Evolutionary conservation across 1,140 invertebrate genomes (phyloP).

Genomic region (Anoplophora glabripennis): DNA sequence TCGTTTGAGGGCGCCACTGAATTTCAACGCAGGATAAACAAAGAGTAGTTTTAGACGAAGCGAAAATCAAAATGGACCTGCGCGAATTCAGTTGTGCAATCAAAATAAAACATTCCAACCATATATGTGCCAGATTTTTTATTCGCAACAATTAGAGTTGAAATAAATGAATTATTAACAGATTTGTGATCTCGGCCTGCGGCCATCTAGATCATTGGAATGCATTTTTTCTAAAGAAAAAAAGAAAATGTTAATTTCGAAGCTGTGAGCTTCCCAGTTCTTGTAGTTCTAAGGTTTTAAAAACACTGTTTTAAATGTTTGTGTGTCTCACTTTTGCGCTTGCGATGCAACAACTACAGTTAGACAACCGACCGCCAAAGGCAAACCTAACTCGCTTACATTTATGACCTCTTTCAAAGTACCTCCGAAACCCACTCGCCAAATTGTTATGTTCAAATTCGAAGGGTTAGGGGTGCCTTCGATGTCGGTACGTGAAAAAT

Average conservation of each 20-base stretch:
- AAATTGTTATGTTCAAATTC: slow-evolving; percentile 20
- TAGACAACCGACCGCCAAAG: slow-evolving; percentile 8
- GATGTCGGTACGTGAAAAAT: background rate
- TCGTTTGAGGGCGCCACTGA: slow-evolving; percentile 39
- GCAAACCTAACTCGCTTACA: slow-evolving; percentile 10
- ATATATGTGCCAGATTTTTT: slow-evolving; percentile 54
- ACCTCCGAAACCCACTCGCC: slow-evolving; percentile 16
- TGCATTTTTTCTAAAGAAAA: slow-evolving; percentile 39
- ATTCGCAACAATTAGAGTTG: slow-evolving; percentile 46
- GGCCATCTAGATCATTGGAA: slow-evolving; percentile 33
- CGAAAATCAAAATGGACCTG: slow-evolving; percentile 36
- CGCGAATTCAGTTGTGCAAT: slow-evolving; percentile 21
- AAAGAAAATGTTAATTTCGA: slow-evolving; percentile 34
- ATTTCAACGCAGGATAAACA: slow-evolving; percentile 15
- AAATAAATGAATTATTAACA: slow-evolving; percentile 37
- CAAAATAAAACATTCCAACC: slow-evolving; percentile 52
- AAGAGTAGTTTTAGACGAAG: slow-evolving; percentile 25
- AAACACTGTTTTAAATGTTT: slow-evolving; percentile 49
- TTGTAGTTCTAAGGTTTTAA: slow-evolving; percentile 42
- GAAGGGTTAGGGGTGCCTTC: slow-evolving; percentile 1
- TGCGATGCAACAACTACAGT: slow-evolving; percentile 28
- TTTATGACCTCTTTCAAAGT: slow-evolving; percentile 14
- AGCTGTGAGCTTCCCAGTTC: slow-evolving; percentile 38
- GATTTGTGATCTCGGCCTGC: slow-evolving; percentile 35
- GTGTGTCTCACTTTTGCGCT: slow-evolving; percentile 47